Percentiles rank a stretch among this genome's conserved stretches.
phyloP scores from a whole-genome alignment of 2,113 vertebrate species.

The Oxygymnocypris stewartii region DNA sequence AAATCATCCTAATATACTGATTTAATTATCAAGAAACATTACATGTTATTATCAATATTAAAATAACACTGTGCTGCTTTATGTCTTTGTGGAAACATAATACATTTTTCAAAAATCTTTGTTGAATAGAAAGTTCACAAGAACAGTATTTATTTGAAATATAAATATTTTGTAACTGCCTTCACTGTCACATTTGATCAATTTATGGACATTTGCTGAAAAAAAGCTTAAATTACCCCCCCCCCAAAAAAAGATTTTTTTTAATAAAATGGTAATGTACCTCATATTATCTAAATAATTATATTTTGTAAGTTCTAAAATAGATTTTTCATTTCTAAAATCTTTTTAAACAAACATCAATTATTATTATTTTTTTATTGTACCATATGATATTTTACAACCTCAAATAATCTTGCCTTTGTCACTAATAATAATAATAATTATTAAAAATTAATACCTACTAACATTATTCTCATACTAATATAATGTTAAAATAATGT shows the following conservation, averaged over 20 bases:
- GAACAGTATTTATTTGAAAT: neutral
- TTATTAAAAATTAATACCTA: neutral
- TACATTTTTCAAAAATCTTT: neutral
- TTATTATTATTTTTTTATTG: neutral
- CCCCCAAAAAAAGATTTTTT: too few relatives aligned
- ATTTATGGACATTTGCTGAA: neutral
- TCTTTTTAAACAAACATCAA: neutral
- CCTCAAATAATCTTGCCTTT: neutral
- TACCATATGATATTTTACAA: neutral
- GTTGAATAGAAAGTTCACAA: neutral
- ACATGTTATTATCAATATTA: neutral
- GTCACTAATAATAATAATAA: neutral
- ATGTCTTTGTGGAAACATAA: neutral
- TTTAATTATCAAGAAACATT: neutral
- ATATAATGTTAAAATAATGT: neutral
- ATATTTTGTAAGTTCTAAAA: neutral
- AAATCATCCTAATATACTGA: neutral
- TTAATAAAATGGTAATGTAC: too few relatives aligned
- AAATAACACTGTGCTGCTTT: neutral
- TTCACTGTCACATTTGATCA: neutral
- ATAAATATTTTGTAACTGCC: neutral
- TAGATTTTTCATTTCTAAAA: too few relatives aligned
- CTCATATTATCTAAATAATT: neutral
- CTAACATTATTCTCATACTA: neutral
- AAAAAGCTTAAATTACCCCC: too few relatives aligned